These are phyloP conservation scores for Adela reaumurella DNA, from an alignment of 2,888 invertebrate species.

Conservation along the genomic window DNA sequence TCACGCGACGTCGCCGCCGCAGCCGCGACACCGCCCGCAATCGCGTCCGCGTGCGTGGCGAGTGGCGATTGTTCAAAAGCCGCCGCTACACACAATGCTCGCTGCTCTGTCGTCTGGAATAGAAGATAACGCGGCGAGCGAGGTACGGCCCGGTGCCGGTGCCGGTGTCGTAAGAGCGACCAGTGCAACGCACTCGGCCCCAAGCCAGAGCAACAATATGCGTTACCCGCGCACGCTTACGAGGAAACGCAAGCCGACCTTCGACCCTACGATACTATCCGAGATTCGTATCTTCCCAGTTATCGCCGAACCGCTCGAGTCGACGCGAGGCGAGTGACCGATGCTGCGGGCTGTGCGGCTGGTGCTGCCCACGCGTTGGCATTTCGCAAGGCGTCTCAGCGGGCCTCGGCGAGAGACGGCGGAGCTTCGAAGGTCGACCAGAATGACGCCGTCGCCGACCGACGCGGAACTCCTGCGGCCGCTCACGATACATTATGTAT, in stretches of 20 bases:
- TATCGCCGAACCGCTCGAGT: too few species aligned
- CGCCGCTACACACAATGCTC: neutral
- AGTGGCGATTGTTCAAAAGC: constrained; percentile 19
- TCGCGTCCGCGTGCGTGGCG: constrained; percentile 34
- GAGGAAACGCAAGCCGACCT: too few species aligned
- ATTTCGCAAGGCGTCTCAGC: constrained; percentile 1
- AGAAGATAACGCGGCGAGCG: too few species aligned
- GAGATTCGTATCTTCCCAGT: too few species aligned
- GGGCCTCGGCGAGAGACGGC: constrained; percentile 2
- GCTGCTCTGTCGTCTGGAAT: too few species aligned
- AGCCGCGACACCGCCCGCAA: constrained; percentile 33
- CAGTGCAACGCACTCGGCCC: too few species aligned
- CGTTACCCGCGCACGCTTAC: too few species aligned
- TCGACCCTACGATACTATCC: too few species aligned
- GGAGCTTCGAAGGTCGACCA: constrained; percentile 16
- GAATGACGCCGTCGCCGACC: neutral
- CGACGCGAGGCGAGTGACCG: too few species aligned
- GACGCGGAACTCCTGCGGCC: constrained; percentile 28
- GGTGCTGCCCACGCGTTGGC: neutral
- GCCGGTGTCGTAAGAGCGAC: too few species aligned
- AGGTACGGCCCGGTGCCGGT: too few species aligned
- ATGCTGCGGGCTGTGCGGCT: neutral
- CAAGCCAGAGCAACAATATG: too few species aligned
- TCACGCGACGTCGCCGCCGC: constrained; percentile 17
- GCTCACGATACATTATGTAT: constrained; percentile 32